A percentile compares a stretch with the other conserved stretches of the same genome.
These are phyloP conservation scores for Enteromius unitaeniatus DNA, from an alignment of 2,797 vertebrate genomes.

Conservation along the genomic window DNA sequence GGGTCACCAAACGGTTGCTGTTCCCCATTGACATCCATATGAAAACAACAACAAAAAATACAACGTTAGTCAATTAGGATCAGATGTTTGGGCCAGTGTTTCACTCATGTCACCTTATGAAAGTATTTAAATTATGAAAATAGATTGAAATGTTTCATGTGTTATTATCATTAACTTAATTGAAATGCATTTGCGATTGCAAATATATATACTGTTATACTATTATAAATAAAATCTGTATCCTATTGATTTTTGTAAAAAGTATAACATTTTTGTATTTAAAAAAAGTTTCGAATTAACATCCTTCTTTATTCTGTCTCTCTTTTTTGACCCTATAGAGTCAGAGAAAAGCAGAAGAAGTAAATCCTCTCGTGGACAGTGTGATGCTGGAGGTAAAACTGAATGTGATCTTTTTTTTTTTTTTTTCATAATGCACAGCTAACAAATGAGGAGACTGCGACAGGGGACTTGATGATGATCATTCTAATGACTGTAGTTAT, in stretches of 20 bases:
- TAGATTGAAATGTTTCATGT: background rate
- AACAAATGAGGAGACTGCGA: background rate
- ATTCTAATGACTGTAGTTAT: conserved; percentile 22
- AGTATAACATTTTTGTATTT: background rate
- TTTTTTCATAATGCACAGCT: conserved; percentile 14
- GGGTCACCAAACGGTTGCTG: background rate
- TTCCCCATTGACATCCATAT: background rate
- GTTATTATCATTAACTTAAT: background rate
- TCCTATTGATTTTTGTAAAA: background rate
- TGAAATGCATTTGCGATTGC: background rate
- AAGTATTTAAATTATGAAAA: background rate
- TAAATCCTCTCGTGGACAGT: conserved; percentile 88
- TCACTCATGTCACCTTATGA: background rate
- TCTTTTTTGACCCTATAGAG: conserved; percentile 74
- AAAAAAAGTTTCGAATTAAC: background rate
- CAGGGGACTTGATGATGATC: background rate
- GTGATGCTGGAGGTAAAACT: conserved; percentile 88
- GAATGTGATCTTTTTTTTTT: background rate
- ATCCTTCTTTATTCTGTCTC: conserved; percentile 13
- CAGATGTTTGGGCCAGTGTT: background rate
- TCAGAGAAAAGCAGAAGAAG: conserved; percentile 89
- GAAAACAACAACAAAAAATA: background rate
- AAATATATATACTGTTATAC: background rate
- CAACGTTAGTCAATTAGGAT: background rate
- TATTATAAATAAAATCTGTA: background rate